Percentiles rank a stretch among this genome's conserved stretches.
Evolutionary conservation across 1,140 invertebrate species (phyloP).

Genomic region (Psilanteris sp.): DNA sequence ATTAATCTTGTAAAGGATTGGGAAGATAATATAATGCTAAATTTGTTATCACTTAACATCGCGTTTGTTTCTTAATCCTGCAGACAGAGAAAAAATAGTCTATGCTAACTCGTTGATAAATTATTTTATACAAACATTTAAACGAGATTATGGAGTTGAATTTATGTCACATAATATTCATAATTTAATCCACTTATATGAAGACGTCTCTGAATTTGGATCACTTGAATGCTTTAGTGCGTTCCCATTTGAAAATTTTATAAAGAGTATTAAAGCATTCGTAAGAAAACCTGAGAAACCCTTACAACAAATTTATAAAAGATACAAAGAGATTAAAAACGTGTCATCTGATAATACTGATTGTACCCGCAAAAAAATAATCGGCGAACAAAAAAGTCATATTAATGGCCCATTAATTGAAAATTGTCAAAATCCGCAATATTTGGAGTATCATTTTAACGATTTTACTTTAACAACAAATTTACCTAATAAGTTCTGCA

Average conservation of each 20-base stretch:
- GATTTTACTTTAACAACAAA: background rate
- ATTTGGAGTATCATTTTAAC: conserved; percentile 1
- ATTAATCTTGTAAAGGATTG: background rate
- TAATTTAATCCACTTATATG: background rate
- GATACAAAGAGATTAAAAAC: background rate
- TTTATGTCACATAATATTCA: conserved; percentile 8
- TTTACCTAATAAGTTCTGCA: background rate
- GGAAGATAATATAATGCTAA: background rate
- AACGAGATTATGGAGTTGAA: background rate
- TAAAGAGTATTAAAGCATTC: background rate
- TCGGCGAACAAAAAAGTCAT: background rate
- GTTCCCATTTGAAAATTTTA: conserved; percentile 8
- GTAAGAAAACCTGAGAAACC: conserved; percentile 7
- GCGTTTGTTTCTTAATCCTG: background rate
- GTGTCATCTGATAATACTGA: background rate
- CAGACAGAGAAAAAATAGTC: background rate
- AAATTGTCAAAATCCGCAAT: conserved; percentile 4
- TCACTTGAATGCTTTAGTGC: conserved; percentile 2
- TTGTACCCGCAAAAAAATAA: too few relatives aligned
- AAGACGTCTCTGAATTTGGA: conserved; percentile 3
- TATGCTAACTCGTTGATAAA: background rate
- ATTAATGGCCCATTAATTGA: background rate
- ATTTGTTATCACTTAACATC: background rate
- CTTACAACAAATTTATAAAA: background rate
- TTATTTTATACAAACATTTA: conserved; percentile 1